These are phyloP conservation scores for Gymnogyps californianus DNA, from an alignment of 2,113 vertebrate genomes.

Conservation along the genomic window DNA sequence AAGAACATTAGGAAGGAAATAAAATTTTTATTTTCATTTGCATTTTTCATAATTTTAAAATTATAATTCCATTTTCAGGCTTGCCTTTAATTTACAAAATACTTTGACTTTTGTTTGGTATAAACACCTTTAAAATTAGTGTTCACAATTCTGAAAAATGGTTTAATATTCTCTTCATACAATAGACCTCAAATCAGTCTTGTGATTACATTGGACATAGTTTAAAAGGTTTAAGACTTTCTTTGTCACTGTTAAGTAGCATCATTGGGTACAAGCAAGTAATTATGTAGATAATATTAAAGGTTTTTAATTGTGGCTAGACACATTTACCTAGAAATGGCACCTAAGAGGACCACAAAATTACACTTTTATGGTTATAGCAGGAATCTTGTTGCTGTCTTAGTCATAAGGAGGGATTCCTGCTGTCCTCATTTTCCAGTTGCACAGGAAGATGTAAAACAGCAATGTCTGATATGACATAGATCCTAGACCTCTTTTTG, in stretches of 20 bases:
- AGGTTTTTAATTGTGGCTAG: slow-evolving; percentile 45
- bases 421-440: background rate
- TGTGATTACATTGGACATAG: background rate
- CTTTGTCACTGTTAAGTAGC: slow-evolving; percentile 12
- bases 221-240: slow-evolving; percentile 2
- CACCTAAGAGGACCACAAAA: slow-evolving; percentile 48
- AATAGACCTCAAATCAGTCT: background rate
- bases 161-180: background rate
- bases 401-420: background rate
- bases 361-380: slow-evolving; percentile 14
- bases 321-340: slow-evolving; percentile 25
- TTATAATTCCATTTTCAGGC: background rate
- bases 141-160: background rate
- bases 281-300: slow-evolving; percentile 44
- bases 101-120: background rate
- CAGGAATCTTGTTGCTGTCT: slow-evolving; percentile 19
- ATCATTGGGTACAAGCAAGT: background rate
- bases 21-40: background rate
- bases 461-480: background rate
- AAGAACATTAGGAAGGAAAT: background rate
- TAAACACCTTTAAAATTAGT: background rate
- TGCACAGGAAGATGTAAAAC: background rate
- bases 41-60: background rate
- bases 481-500: background rate
- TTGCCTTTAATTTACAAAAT: background rate